Evolutionary conservation across 2,888 invertebrate genomes (phyloP), one percentile per base, ranked within the genome.

Genomic region (Sturmia bella): DNA sequence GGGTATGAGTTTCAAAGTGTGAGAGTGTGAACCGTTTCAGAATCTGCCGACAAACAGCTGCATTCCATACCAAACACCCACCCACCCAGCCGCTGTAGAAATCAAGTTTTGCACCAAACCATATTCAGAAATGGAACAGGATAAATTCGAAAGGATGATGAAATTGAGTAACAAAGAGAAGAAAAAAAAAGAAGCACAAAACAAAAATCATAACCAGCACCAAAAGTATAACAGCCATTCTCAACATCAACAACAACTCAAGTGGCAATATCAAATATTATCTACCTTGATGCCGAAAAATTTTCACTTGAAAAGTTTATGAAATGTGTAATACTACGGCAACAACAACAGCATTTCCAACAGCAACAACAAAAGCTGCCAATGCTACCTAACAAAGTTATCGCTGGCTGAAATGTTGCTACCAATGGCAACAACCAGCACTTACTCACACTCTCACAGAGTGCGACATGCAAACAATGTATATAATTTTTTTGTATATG

Each of bases 191-290:
- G 45, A 66, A 7, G 2, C 48, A 0, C 15, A 56, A 24, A 13
- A 32, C 13, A 13, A n/a, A n/a, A n/a, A 50, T 12, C 15, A 39
- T 11, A 7, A 43, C 17, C 19, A 69, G 45, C 50, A 69, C 17
- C 57, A n/a, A 59, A 63, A 59, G 50, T 41, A 59, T 37, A 43
- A 52, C 43, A 64, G 19, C 24, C 69, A 64, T 75, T 50, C 54
- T 66, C 54, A 59, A 54, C 75, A 66, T 41, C 45, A 77, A 12
- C 82, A 77, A 12, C 82, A 80, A 72, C 78, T 85, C 83, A 83
- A 86, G 86, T 86, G 85, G 85, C 85, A 85, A 86, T 85, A 85
- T 85, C 83, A 85, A 85, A 85, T 83, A 84, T 85, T 84, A 85
- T 84, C 78, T 80, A 85, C 85, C 78, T 80, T 80, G 83, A 80